Conservation (phyloP, 2,888 invertebrate genomes). For the Aspidiotus rigidus region DNA sequence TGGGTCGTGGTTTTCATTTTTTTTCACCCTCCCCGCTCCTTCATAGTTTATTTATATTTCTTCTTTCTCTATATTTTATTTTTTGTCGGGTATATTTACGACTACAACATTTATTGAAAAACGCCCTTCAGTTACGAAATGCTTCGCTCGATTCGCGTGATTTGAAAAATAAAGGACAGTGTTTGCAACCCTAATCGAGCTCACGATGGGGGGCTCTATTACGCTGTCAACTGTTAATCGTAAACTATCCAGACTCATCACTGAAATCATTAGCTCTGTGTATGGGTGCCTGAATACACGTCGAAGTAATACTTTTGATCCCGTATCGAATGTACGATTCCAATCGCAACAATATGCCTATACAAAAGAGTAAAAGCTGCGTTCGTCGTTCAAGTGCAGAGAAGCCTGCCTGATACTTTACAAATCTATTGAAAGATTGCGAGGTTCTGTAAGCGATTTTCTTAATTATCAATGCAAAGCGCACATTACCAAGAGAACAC, state of each 20-base stretch:
- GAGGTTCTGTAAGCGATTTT: too few relatives aligned
- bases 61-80: neutral
- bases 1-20: too few relatives aligned
- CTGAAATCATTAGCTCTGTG: neutral
- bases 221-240: slow-evolving; percentile 2
- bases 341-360: neutral
- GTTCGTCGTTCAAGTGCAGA: too few relatives aligned
- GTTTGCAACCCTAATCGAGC: neutral
- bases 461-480: too few relatives aligned
- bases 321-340: slow-evolving; percentile 1
- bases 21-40: neutral
- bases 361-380: too few relatives aligned
- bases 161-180: neutral
- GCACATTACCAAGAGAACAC: too few relatives aligned
- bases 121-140: slow-evolving; percentile 3
- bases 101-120: neutral
- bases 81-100: too few relatives aligned
- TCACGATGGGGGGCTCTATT: neutral
- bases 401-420: too few relatives aligned
- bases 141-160: neutral
- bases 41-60: neutral
- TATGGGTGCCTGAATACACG: neutral
- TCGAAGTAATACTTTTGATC: neutral
- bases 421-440: too few relatives aligned
- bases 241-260: slow-evolving; percentile 1